phyloP scores from a whole-genome alignment of 2,113 vertebrate species.

The Ia io region DNA sequence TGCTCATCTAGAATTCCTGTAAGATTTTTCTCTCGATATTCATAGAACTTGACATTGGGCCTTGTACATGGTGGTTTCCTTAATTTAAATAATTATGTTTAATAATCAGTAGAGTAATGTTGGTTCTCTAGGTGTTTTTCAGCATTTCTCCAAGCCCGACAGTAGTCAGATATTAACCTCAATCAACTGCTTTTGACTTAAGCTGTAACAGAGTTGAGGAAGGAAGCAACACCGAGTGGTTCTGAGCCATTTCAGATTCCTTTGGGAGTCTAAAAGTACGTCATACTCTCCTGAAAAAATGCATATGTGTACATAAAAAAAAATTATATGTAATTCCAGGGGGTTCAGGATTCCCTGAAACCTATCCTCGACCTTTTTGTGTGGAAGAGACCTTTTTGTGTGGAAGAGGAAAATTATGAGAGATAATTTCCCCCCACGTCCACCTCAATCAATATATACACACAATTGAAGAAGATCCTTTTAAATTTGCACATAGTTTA shows the following conservation, averaged over 20 bases:
- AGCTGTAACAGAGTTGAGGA: background rate
- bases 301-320: background rate
- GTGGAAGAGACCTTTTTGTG: slow-evolving; percentile 14
- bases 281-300: background rate
- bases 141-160: slow-evolving; percentile 10
- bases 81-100: background rate
- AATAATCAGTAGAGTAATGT: background rate
- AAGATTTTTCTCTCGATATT: background rate
- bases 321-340: background rate
- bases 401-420: background rate
- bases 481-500: background rate
- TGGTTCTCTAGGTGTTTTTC: background rate
- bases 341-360: background rate
- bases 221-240: background rate
- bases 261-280: background rate
- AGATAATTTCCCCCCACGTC: background rate
- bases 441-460: background rate
- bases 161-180: background rate
- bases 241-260: background rate
- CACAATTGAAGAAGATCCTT: background rate
- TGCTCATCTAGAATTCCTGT: background rate
- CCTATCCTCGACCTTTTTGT: too few relatives aligned
- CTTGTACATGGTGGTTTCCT: background rate
- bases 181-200: background rate
- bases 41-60: background rate